Evolutionary conservation across 2,797 vertebrate species (phyloP).

Genomic region (Urophycis tenuis): DNA sequence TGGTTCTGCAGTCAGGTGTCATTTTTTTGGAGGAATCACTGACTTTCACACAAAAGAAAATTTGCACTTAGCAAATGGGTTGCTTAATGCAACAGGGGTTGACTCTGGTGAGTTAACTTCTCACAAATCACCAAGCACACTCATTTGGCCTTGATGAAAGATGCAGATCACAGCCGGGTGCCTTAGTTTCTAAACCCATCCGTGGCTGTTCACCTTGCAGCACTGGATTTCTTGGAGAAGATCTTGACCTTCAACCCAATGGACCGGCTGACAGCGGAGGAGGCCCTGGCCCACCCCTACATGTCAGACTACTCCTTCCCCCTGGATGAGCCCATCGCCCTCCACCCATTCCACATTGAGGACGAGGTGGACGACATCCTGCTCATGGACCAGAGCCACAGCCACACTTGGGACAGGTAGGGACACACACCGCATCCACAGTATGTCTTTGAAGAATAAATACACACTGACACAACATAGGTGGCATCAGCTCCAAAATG

Average conservation of each 20-base stretch:
- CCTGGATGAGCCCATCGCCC: conserved; percentile 91
- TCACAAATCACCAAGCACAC: not conserved
- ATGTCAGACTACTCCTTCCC: conserved; percentile 99
- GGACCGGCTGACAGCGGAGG: conserved; percentile 95
- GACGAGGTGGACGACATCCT: conserved; percentile 98
- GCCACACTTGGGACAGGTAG: conserved; percentile 98
- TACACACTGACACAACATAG: not conserved
- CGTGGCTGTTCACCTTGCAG: conserved; percentile 57
- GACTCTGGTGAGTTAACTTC: too few species aligned
- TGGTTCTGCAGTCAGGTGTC: too few species aligned
- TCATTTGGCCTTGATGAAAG: not conserved
- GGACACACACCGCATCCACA: not conserved
- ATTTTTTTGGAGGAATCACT: too few species aligned
- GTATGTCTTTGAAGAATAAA: not conserved
- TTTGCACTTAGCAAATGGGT: too few species aligned
- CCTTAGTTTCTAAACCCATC: not conserved
- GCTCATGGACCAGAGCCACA: conserved; percentile 97
- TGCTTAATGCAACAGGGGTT: too few species aligned
- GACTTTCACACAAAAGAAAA: too few species aligned
- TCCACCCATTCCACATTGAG: conserved; percentile 98
- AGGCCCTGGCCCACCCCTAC: conserved; percentile 96
- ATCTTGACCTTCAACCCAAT: conserved; percentile 98
- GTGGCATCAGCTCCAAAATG: too few species aligned
- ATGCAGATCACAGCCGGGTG: not conserved
- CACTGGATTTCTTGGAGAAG: conserved; percentile 95